Evolutionary conservation across 1,140 invertebrate genomes (phyloP).

Genomic region (Drosophila kanapiae): DNA sequence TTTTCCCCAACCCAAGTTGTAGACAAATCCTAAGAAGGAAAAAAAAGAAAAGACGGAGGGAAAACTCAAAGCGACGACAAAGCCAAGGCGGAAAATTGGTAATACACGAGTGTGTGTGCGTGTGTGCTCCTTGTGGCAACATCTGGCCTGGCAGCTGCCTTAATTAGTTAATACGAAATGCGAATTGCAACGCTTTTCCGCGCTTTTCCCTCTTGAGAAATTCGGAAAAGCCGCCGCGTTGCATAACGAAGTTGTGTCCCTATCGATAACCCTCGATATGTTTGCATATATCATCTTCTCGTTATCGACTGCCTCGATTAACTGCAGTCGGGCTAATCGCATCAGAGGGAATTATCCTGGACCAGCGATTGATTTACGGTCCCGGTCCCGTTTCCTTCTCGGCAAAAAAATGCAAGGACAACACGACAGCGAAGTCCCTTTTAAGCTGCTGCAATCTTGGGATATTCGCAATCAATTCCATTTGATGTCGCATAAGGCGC

Average conservation of each 20-base stretch:
- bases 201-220: not conserved
- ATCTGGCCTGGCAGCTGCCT: slow-evolving; percentile 44
- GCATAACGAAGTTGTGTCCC: not conserved
- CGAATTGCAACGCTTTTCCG: not conserved
- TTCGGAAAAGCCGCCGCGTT: not conserved
- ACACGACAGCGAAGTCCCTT: not conserved
- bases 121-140: slow-evolving; percentile 23
- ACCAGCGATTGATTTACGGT: slow-evolving; percentile 42
- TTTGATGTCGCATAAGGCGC: slow-evolving; percentile 5
- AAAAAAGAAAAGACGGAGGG: not conserved
- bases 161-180: slow-evolving; percentile 51
- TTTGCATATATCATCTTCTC: not conserved
- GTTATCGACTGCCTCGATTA: slow-evolving; percentile 10
- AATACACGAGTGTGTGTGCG: slow-evolving; percentile 19
- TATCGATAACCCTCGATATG: not conserved
- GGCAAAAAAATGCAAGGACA: not conserved
- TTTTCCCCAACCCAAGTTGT: slow-evolving; percentile 8
- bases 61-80: slow-evolving; percentile 40
- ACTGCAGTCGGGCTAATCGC: slow-evolving; percentile 34
- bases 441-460: slow-evolving; percentile 47
- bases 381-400: not conserved
- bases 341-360: slow-evolving; percentile 45
- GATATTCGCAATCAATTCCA: slow-evolving; percentile 44
- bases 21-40: slow-evolving; percentile 7
- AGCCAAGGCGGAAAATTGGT: slow-evolving; percentile 48